phyloP scores from a whole-genome alignment of 2,113 vertebrate species.

The Notechis scutatus region DNA sequence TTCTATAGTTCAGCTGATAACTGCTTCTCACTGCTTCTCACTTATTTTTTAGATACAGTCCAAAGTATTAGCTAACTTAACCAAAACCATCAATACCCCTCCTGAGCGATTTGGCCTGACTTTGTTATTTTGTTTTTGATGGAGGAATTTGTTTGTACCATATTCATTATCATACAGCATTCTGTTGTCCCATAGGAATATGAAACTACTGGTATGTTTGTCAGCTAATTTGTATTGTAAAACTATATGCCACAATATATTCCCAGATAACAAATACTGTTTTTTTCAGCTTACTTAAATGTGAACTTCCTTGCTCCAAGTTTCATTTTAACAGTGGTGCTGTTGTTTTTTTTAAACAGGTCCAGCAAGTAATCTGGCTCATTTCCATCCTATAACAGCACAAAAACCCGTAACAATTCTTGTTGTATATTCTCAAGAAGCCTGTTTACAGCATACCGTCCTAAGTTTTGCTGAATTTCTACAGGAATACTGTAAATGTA shows the following conservation, averaged over 20 bases:
- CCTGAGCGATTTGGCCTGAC: not conserved
- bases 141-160: not conserved
- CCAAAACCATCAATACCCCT: not conserved
- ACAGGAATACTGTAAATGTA: slow-evolving; percentile 63
- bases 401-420: slow-evolving; percentile 59
- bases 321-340: not conserved
- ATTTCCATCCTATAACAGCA: not conserved
- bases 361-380: not conserved
- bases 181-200: not conserved
- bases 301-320: not conserved
- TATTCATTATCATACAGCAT: not conserved
- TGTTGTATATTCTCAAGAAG: slow-evolving; percentile 72
- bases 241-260: not conserved
- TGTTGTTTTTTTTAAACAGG: slow-evolving; percentile 26
- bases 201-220: not conserved
- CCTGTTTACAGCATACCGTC: slow-evolving; percentile 69
- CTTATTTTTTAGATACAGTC: not conserved
- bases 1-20: not conserved
- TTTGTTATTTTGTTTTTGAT: not conserved
- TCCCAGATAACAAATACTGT: not conserved
- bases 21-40: not conserved
- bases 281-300: not conserved
- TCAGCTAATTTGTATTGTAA: not conserved
- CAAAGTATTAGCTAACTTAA: too few species aligned
- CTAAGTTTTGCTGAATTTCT: slow-evolving; percentile 74